These are phyloP conservation scores for Garra rufa DNA, from an alignment of 2,113 vertebrate species.

Conservation along the genomic window DNA sequence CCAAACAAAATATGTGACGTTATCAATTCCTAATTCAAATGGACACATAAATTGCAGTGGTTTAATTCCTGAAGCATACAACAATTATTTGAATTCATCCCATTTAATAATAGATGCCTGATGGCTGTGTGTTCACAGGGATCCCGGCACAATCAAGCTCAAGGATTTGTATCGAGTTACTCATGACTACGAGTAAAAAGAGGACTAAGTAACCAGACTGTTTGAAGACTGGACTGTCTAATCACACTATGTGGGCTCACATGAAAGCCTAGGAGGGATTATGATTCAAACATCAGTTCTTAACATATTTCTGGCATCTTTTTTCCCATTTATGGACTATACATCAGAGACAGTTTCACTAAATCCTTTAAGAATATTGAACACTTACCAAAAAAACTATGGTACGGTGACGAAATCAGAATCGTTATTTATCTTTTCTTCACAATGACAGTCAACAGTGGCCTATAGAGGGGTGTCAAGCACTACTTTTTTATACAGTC, in stretches of 20 bases:
- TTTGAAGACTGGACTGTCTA: conserved; percentile 50
- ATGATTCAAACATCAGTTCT: conserved; percentile 35
- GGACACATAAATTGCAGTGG: conserved; percentile 65
- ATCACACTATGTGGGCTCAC: conserved; percentile 49
- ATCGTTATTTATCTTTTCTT: too few relatives aligned
- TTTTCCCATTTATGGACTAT: background rate
- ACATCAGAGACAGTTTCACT: background rate
- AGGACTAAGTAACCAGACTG: conserved; percentile 60
- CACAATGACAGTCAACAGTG: too few relatives aligned
- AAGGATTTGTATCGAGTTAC: conserved; percentile 63
- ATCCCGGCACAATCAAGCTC: conserved; percentile 63
- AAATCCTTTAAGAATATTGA: background rate
- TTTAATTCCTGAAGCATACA: conserved; percentile 63
- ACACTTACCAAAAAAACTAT: too few relatives aligned
- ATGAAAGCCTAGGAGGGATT: conserved; percentile 27
- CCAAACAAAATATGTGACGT: conserved; percentile 52
- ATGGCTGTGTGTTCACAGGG: conserved; percentile 34
- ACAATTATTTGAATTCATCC: conserved; percentile 65
- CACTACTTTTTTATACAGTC: too few relatives aligned
- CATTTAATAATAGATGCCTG: conserved; percentile 65
- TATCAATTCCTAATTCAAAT: conserved; percentile 69
- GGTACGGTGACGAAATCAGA: too few relatives aligned
- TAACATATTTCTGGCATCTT: background rate
- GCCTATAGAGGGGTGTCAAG: too few relatives aligned
- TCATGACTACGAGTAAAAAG: conserved; percentile 61